Conservation (phyloP, 2,113 vertebrate species). For the Chauna torquata region DNA sequence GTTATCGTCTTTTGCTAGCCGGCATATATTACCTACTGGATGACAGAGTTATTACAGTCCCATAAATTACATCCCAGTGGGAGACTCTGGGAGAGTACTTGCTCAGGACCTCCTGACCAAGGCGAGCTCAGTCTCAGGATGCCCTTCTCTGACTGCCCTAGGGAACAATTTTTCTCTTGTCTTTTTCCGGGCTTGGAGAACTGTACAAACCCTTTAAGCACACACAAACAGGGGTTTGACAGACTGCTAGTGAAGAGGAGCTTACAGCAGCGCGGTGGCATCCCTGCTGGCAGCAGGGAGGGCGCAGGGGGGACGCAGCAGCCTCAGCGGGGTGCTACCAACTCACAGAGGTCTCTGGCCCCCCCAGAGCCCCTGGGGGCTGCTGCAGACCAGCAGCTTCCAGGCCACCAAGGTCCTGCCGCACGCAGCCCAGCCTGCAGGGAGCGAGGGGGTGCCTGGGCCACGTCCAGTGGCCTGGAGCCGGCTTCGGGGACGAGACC, state of each 20-base stretch:
- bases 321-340: no score
- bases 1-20: neutral
- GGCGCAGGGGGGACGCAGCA: rapidly evolving
- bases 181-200: neutral
- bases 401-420: no score
- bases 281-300: rapidly evolving
- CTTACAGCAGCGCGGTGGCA: no score
- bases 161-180: neutral
- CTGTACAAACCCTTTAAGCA: neutral
- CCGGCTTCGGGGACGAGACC: neutral
- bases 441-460: no score
- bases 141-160: neutral
- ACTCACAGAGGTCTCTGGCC: no score
- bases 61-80: neutral
- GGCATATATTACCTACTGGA: constrained; percentile 7
- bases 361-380: no score
- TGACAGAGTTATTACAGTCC: neutral
- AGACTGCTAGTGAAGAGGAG: no score
- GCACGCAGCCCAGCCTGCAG: no score
- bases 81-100: neutral
- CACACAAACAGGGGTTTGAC: no score
- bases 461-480: no score
- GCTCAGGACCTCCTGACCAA: neutral
- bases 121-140: neutral
- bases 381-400: no score